Base-by-base conservation (phyloP, 2,797 vertebrate species). In the Delichon dasypus region DNA sequence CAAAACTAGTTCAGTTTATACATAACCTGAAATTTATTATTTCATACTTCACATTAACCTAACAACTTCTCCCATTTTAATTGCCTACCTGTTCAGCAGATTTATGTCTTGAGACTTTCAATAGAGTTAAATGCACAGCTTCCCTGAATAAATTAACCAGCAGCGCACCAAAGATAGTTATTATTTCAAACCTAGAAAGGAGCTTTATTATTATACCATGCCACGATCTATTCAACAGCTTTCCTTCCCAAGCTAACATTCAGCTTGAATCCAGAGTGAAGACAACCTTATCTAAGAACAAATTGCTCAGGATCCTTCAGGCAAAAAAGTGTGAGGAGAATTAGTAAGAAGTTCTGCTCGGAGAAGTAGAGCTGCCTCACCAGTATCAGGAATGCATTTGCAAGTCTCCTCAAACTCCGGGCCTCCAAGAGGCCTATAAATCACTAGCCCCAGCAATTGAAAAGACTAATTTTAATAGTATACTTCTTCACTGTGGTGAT, bases 1-100 rank as follows among this genome's bases (percentile, higher is more conserved):
- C 81, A 93, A 95, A 97, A 81, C 84, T 93, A 97, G 94, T 96
- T 87, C 54, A 66, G 88, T 94, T 85, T 94, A 93, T 55, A 58
- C 4, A 1, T 83, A 64, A 87, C 78, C 61, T 93, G 85, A 88
- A 96, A 94, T 76, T 91, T 95, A 97, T 95, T 83, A 91, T 95
- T 96, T 81, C 88, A 67, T 89, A 88, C 92, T 91, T 78, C 67
- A 7, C 40, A 84, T 47, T 90, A 93, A 92, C 86, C 61, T 94
- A 80, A 86, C 61, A 93, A 92, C 95, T 94, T 95, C 92, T 94
- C 82, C 80, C 38, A 70, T 94, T 86, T 84, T 91, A 95, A 95
- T 62, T 93, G 88, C 92, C 84, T 96, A 77, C 87, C 83, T 81
- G 91, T 91, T 75, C 75, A 51, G 62, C 38, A 55, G 91, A 93